These are phyloP conservation scores for Pseudonaja textilis DNA, from an alignment of 2,113 vertebrate species.

Conservation along the genomic window DNA sequence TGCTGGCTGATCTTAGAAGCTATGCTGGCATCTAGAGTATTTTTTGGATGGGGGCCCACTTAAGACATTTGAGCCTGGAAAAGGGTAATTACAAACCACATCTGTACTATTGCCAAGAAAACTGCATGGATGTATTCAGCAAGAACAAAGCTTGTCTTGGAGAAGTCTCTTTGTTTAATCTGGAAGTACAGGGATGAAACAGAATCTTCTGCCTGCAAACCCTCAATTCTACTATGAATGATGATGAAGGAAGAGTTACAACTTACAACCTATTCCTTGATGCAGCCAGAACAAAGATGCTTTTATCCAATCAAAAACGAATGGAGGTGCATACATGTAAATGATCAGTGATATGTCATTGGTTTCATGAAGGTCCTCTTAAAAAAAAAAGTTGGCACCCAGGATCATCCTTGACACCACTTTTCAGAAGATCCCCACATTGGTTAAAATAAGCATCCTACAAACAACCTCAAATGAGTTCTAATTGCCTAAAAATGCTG, in stretches of 20 bases:
- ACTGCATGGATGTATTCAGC: neutral
- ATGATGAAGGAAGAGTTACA: neutral
- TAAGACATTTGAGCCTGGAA: neutral
- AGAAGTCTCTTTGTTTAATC: neutral
- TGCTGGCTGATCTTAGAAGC: neutral
- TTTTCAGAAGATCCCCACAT: conserved; percentile 57
- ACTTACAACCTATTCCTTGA: neutral
- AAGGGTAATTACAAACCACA: neutral
- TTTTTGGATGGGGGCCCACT: neutral
- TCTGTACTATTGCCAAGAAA: neutral
- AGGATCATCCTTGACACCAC: conserved; percentile 44
- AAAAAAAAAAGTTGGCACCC: conserved; percentile 17
- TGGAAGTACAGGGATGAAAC: neutral
- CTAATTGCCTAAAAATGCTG: conserved; percentile 61
- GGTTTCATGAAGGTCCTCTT: conserved; percentile 14
- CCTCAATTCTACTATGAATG: neutral
- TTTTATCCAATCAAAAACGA: neutral
- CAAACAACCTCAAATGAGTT: conserved; percentile 61
- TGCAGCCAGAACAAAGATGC: neutral
- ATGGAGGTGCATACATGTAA: neutral
- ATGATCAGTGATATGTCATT: conserved; percentile 9
- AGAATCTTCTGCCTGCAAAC: neutral
- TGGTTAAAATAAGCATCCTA: conserved; percentile 61
- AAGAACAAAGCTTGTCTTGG: neutral
- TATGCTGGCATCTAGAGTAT: neutral